Evolutionary conservation across 1,140 invertebrate species (phyloP), one percentile per base, ranked within the genome.

Genomic region (Ephestia elutella): DNA sequence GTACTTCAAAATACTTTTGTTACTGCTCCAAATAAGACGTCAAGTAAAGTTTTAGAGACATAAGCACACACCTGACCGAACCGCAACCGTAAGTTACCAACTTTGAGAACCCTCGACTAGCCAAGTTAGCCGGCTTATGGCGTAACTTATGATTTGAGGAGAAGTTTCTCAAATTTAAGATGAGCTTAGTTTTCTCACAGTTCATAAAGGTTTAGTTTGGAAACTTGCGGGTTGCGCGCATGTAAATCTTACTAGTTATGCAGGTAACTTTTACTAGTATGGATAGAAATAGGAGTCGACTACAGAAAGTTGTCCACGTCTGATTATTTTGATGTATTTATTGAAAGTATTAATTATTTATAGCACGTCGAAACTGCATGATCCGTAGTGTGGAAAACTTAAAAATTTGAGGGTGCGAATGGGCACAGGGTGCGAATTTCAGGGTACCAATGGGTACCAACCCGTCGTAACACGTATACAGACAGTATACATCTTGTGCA

Each of bases 131-230:
- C 38, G 30, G n/a, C 49, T 54, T 57, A 55, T 35, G 28, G 25
- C 48, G 25, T 54, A 57, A 62, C 55, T 62, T 62, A 21, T 54
- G 56, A 57, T 58, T 53, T 49, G 28, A 30, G 28, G 15, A 11
- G 44, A 53, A 53, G 15, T 53, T 53, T 25, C 19, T 20, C 20
- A 53, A 53, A 53, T 53, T 53, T 25, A 53, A 53, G 50, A 53
- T 53, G 50, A 53, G 50, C 50, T 53, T 53, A 53, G 50, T 53
- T 53, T 53, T 53, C 50, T 53, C 13, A 17, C 50, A 53, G 50
- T 53, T 53, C 20, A 53, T 44, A 44, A 44, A 44, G 38, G 38
- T 44, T 44, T 44, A n/a, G 38, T 44, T 44, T 2, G 2, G 38
- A 44, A 38, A 44, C 38, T 44, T 44, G 38, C 38, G 13, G 38